These are phyloP conservation scores for Hypercompe scribonia DNA, from an alignment of 2,888 invertebrate genomes.

Conservation along the genomic window DNA sequence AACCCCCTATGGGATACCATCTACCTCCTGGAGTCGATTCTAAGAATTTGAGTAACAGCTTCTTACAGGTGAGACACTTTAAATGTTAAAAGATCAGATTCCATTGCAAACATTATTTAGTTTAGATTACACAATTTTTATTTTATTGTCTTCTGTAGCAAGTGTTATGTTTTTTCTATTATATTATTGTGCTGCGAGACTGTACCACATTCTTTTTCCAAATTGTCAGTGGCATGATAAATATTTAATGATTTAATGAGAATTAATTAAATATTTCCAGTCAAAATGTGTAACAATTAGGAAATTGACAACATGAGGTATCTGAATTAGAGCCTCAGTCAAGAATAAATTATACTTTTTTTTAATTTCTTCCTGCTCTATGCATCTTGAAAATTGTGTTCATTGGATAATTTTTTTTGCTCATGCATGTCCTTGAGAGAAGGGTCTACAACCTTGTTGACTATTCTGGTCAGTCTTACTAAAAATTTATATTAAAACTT, in stretches of 20 bases:
- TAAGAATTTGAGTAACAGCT: constrained; percentile 89
- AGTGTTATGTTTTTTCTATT: neutral
- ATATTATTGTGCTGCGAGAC: neutral
- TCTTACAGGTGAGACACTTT: constrained; percentile 76
- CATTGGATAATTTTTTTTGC: no score
- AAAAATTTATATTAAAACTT: no score
- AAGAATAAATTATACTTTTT: no score
- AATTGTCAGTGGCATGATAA: no score
- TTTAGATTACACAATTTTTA: neutral
- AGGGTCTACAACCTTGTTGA: no score
- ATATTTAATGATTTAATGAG: no score
- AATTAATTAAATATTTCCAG: no score
- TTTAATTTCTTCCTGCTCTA: neutral
- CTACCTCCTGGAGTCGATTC: constrained; percentile 88
- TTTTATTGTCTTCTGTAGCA: neutral
- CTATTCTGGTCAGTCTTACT: no score
- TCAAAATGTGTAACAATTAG: no score
- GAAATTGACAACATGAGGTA: no score
- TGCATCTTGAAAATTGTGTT: neutral
- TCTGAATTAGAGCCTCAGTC: no score
- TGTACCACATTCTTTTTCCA: neutral
- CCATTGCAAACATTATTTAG: neutral
- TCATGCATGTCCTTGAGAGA: no score
- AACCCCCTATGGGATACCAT: constrained; percentile 86
- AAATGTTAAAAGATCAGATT: neutral